Evolutionary conservation across 2,888 invertebrate species (phyloP), one percentile per base, ranked within the genome.

Genomic region (Thumatha senex): DNA sequence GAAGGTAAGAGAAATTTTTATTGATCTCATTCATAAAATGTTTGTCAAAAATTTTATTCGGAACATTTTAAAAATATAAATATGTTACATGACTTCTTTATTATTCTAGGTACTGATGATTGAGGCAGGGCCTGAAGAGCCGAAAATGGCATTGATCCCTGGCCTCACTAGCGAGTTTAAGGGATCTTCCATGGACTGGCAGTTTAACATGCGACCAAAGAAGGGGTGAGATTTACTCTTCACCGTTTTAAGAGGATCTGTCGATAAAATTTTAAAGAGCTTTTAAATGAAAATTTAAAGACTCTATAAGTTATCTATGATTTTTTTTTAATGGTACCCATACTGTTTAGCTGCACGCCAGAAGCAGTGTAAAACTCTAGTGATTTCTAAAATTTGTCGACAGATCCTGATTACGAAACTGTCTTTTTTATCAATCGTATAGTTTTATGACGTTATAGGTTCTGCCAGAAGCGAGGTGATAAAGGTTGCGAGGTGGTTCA

Each of bases 81-180:
- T n/a, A n/a, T n/a, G n/a, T n/a, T n/a, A n/a, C n/a, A n/a, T n/a
- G n/a, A n/a, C n/a, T n/a, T n/a, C n/a, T n/a, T n/a, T n/a, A 33
- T 13, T 13, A 15, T 35, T 51, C 4, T 45, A 90, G 90, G 78
- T 89, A 2, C 56, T 90, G 14, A 54, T 90, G 24, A 54, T 90
- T 30, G 90, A 90, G 68, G 90, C 90, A 0, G 90, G 90, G 0
- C 77, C 82, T 4, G 88, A 85, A 51, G 85, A 89, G 58, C 90
- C 90, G 0, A 89, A 89, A 58, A 83, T 90, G 74, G 78, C 89
- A 0, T 56, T 88, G 11, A 90, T 90, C 15, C 90, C 90, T 7
- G 86, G 86, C 0, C 77, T 90, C 7, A 89, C 90, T 1, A 89
- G 83, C 50, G 90, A 90, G 65, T 89, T 89, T 56, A 82, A 73